Percentiles rank a stretch among this genome's conserved stretches.
These are phyloP conservation scores for Poeciliopsis infans DNA, from an alignment of 2,797 vertebrate species.

Conservation along the genomic window DNA sequence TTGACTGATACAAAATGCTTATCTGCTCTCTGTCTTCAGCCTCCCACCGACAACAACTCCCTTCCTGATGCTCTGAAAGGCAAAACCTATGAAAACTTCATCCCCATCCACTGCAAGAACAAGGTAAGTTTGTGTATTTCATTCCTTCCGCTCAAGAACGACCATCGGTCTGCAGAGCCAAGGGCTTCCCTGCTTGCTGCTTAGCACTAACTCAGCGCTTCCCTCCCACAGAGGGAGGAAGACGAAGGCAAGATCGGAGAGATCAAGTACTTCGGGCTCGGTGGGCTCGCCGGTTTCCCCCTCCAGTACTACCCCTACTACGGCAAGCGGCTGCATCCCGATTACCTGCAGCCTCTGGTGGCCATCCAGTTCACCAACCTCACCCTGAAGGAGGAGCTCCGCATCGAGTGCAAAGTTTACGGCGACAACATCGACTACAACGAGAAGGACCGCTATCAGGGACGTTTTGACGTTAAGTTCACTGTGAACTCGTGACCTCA, in stretches of 20 bases:
- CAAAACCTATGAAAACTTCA: slow-evolving; percentile 68
- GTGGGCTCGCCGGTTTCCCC: slow-evolving; percentile 81
- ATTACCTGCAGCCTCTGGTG: slow-evolving; percentile 94
- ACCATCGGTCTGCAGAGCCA: not conserved
- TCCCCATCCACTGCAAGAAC: slow-evolving; percentile 88
- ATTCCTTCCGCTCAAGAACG: not conserved
- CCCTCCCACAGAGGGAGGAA: slow-evolving; percentile 82
- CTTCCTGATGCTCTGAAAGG: slow-evolving; percentile 62
- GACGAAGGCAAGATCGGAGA: slow-evolving; percentile 80
- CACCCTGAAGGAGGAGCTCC: slow-evolving; percentile 81
- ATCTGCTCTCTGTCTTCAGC: slow-evolving; percentile 73
- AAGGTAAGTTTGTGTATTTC: slow-evolving; percentile 80
- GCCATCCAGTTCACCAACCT: slow-evolving; percentile 94
- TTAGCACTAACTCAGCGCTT: not conserved
- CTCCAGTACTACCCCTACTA: slow-evolving; percentile 99
- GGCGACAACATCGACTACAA: slow-evolving; percentile 92
- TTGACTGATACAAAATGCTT: too few relatives aligned
- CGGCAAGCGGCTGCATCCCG: slow-evolving; percentile 88
- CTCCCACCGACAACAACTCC: slow-evolving; percentile 72
- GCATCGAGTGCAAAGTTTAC: slow-evolving; percentile 91
- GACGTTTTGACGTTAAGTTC: slow-evolving; percentile 97
- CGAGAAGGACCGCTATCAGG: slow-evolving; percentile 97
- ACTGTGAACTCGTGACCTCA: slow-evolving; percentile 91
- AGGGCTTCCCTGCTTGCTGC: not conserved
- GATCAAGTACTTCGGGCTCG: slow-evolving; percentile 87